A percentile compares a stretch with the other conserved stretches of the same genome.
These are phyloP conservation scores for Babylonia areolata DNA, from an alignment of 1,140 invertebrate genomes.

Conservation along the genomic window DNA sequence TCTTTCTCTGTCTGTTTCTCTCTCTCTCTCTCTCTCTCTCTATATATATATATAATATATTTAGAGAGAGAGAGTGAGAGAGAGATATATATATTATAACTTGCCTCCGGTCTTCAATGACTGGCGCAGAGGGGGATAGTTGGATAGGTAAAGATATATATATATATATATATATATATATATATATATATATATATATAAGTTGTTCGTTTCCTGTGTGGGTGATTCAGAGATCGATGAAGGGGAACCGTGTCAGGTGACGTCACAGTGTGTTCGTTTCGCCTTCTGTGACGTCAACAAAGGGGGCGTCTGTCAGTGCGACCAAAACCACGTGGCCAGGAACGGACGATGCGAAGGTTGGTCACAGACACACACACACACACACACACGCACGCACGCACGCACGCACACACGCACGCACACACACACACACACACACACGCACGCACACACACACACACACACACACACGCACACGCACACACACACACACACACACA, in stretches of 20 bases:
- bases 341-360: conserved; percentile 30
- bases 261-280: conserved; percentile 22
- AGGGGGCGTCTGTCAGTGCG: conserved; percentile 29
- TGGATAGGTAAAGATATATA: too few relatives aligned
- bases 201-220: not conserved
- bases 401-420: not conserved
- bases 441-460: not conserved
- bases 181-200: not conserved
- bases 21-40: too few relatives aligned
- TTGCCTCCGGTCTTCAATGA: not conserved
- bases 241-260: not conserved
- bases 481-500: not conserved
- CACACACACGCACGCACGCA: too few relatives aligned
- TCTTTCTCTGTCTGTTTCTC: not conserved
- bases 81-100: too few relatives aligned
- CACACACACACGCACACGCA: not conserved
- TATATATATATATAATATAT: too few relatives aligned
- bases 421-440: not conserved
- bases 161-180: not conserved
- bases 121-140: not conserved
- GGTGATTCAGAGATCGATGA: not conserved
- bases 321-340: not conserved
- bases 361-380: too few relatives aligned
- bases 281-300: conserved; percentile 6
- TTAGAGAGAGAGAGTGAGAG: too few relatives aligned